Evolutionary conservation across 2,113 vertebrate species (phyloP), one percentile per base, ranked within the genome.

Genomic region (Fregata magnificens): DNA sequence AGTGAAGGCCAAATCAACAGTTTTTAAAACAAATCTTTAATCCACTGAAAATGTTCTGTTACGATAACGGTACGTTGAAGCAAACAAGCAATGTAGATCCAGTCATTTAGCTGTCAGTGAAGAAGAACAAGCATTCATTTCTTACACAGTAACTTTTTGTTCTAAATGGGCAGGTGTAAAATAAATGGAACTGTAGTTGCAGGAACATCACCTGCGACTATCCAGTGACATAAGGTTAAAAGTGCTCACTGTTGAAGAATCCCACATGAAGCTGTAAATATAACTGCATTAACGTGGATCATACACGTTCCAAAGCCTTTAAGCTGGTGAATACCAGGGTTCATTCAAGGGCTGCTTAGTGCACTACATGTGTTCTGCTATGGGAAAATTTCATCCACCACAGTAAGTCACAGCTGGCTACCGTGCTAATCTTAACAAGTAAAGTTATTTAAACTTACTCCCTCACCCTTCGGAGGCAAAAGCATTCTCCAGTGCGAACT

Each of bases 1-100:
- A 70, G 53, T 2, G 34, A 95, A 95, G 77, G 77, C 84, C 90
- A 92, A 92, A 88, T 38, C 90, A 79, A 63, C 61, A n/a, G 77
- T 8, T 94, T 87, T 93, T 38, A 73, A 87, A 89, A 76, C 56
- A 93, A 91, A 84, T 82, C 70, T 91, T 91, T 82, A 89, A 82
- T 71, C 61, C 36, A 20, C 47, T 76, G 40, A n/a, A 86, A 86
- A 13, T 7, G 28, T 71, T 90, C 59, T 16, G 17, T n/a, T 47
- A n/a, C 3, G 8, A 72, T 4, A 71, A 42, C 63, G 38, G 42
- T 9, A 50, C 5, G 1, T 0, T n/a, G 58, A 80, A 65, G 59
- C 50, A 47, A 90, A 50, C 59, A 32, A 77, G 74, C 32, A 24
- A 11, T 22, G 59, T 8, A 49, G 94, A 90, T 63, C 32, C 4